These are phyloP conservation scores for Achroia grisella DNA, from an alignment of 1,140 invertebrate genomes.

Conservation along the genomic window DNA sequence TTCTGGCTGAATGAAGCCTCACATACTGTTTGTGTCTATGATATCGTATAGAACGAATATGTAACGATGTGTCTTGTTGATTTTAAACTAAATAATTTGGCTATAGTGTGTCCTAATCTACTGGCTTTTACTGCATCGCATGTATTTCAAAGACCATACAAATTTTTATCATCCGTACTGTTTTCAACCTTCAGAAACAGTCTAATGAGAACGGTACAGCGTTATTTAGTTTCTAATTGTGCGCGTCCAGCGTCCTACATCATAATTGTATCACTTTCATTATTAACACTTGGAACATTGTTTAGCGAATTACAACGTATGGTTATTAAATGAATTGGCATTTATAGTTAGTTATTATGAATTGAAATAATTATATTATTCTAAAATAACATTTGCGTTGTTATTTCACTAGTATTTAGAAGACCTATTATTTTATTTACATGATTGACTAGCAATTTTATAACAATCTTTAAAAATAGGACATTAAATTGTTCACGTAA, in stretches of 20 bases:
- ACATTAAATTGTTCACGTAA: no score
- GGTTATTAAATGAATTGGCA: slow-evolving; percentile 58
- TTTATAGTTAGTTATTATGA: slow-evolving; percentile 73
- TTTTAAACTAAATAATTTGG: slow-evolving; percentile 19
- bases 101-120: slow-evolving; percentile 12
- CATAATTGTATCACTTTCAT: slow-evolving; percentile 16
- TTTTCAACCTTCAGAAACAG: background rate
- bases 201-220: no score
- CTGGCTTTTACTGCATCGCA: no score
- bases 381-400: slow-evolving; percentile 67
- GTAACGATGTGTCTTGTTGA: background rate
- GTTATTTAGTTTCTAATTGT: slow-evolving; percentile 13
- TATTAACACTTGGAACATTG: slow-evolving; percentile 50
- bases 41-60: background rate
- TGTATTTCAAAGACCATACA: background rate
- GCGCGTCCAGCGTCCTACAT: no score
- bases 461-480: no score
- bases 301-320: slow-evolving; percentile 64
- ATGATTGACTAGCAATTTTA: no score
- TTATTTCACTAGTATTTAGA: slow-evolving; percentile 38
- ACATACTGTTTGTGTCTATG: background rate
- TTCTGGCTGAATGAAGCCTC: background rate
- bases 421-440: no score
- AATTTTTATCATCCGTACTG: slow-evolving; percentile 3
- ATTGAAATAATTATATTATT: slow-evolving; percentile 74